These are phyloP conservation scores for Cheilosia scutellata DNA, from an alignment of 2,888 invertebrate genomes.

Conservation along the genomic window DNA sequence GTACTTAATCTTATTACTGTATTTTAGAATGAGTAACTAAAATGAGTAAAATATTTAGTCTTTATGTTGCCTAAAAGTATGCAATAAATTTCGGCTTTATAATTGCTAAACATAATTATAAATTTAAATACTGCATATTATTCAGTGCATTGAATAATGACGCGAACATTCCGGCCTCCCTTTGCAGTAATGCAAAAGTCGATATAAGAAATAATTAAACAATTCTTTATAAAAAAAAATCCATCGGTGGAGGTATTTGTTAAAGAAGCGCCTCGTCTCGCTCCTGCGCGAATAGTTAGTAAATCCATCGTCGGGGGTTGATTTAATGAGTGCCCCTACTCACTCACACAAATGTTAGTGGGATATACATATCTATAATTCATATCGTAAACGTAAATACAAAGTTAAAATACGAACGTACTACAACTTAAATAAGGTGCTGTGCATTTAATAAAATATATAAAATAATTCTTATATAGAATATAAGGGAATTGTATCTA, in stretches of 20 bases:
- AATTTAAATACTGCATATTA: too few relatives aligned
- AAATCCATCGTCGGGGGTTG: neutral
- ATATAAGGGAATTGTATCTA: neutral
- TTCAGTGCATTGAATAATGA: too few relatives aligned
- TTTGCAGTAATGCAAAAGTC: too few relatives aligned
- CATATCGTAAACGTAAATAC: neutral
- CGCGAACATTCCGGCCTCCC: too few relatives aligned
- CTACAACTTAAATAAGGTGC: neutral
- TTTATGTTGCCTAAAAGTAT: too few relatives aligned
- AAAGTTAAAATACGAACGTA: neutral
- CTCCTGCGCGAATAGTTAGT: neutral
- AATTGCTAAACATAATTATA: too few relatives aligned
- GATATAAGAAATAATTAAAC: too few relatives aligned
- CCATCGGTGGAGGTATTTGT: constrained; percentile 1
- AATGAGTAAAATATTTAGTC: too few relatives aligned
- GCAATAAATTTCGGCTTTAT: too few relatives aligned
- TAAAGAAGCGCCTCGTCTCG: neutral
- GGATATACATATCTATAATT: neutral
- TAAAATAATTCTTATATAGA: neutral
- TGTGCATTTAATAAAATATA: neutral
- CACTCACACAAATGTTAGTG: neutral
- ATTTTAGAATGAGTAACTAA: too few relatives aligned
- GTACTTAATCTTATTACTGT: too few relatives aligned
- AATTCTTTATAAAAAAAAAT: neutral
- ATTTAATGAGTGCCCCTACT: neutral